Conservation (phyloP, 1,140 invertebrate genomes). For the Tetranychus urticae region DNA sequence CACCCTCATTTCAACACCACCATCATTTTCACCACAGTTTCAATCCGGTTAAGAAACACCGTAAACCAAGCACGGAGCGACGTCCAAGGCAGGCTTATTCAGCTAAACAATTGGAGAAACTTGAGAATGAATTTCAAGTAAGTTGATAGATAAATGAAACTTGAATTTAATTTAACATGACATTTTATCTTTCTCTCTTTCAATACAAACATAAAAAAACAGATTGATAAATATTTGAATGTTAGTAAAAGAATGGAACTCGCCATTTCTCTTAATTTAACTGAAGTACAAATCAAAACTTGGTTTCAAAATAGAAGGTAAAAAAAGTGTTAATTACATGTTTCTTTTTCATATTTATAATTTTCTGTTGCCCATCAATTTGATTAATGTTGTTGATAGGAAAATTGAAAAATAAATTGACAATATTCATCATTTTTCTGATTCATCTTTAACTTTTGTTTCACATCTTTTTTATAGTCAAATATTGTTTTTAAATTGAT, state of each 20-base stretch:
- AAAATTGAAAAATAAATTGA: no score
- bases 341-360: not conserved
- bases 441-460: no score
- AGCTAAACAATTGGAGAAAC: slow-evolving; percentile 61
- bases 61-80: slow-evolving; percentile 61
- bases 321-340: not conserved
- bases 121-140: slow-evolving; percentile 79
- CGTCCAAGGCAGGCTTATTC: slow-evolving; percentile 88
- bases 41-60: not conserved
- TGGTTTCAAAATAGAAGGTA: slow-evolving; percentile 74
- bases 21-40: slow-evolving; percentile 13
- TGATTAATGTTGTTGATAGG: no score
- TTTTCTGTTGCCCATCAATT: no score
- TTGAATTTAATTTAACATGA: no score
- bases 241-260: slow-evolving; percentile 81
- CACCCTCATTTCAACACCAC: slow-evolving; percentile 10
- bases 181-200: not conserved
- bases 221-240: slow-evolving; percentile 79
- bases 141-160: not conserved
- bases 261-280: slow-evolving; percentile 58
- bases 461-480: no score
- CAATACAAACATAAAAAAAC: slow-evolving; percentile 1
- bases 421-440: no score
- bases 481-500: no score
- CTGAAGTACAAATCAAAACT: slow-evolving; percentile 89